phyloP scores from a whole-genome alignment of 2,113 vertebrate genomes.

The Daubentonia madagascariensis region DNA sequence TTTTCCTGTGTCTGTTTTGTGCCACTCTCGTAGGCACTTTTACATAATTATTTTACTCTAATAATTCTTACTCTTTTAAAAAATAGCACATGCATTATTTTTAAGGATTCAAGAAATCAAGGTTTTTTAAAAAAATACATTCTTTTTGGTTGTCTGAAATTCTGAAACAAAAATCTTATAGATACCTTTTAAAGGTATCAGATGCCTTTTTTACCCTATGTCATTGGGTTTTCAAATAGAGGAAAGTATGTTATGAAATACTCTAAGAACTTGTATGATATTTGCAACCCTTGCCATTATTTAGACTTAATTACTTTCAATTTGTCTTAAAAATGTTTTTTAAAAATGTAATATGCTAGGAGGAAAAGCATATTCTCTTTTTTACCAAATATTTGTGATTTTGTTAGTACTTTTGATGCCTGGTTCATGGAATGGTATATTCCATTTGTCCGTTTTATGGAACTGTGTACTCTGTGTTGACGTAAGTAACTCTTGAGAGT shows the following conservation, averaged over 20 bases:
- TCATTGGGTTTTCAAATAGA: neutral
- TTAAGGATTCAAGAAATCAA: neutral
- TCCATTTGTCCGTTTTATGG: neutral
- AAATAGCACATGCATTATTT: neutral
- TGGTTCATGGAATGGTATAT: neutral
- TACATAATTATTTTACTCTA: neutral
- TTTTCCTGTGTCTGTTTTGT: neutral
- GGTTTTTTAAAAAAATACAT: neutral
- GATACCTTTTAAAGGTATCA: neutral
- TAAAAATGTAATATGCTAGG: neutral
- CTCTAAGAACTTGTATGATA: neutral
- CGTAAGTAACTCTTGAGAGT: neutral
- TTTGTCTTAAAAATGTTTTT: conserved; percentile 1
- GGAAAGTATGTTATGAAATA: neutral
- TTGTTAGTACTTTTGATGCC: neutral
- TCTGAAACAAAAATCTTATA: neutral
- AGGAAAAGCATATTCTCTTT: neutral
- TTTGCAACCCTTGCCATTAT: neutral
- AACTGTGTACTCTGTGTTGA: neutral
- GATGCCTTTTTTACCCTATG: neutral
- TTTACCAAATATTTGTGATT: neutral
- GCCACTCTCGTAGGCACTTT: neutral
- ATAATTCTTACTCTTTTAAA: neutral
- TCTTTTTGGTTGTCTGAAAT: neutral
- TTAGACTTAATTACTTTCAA: neutral